Evolutionary conservation across 92 coral and sea anemone genomes (phyloP), one percentile per base, ranked within the genome.

Genomic region (Pocillopora meandrina): DNA sequence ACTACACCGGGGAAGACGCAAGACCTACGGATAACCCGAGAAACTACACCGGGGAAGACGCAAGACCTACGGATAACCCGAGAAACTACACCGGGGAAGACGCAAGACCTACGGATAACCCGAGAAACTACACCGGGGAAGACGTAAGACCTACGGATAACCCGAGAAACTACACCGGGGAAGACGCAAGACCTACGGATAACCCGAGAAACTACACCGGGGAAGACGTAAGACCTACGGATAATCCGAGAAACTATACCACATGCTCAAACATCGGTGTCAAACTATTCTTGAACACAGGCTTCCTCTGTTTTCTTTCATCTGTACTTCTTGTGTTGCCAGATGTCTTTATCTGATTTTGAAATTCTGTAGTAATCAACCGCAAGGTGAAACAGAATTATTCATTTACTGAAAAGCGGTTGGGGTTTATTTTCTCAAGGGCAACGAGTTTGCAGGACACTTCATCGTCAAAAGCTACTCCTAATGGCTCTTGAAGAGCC

Each of bases 341-440:
- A 86, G 75, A 75, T 34, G 70, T 52, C 23, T 55, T 55, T 6
- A 19, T 31, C 70, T 68, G 84, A 68, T 58, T 57, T 75, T 1
- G 42, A 81, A 59, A 15, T 81, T 66, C 60, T 42, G 52, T 7
- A 3, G 52, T 70, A 18, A 81, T 70, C 71, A 81, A 35, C 85
- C 77, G 11, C 70, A 81, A n/a, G 75, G 71, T 81, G 21, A 60
- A 71, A 81, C 60, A 81, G 42, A 42, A 64, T 15, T 60, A 71
- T 34, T 60, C 69, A 76, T 17, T 69, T 33, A 81, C 70, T 71
- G 67, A 55, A 6, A 14, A 15, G 77, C 55, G 74, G 74, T 70
- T 70, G 56, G 26, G 73, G 73, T 69, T 69, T 69, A 69, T 69
- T 26, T 69, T 19, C 36, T 69, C 47, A 35, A 35, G 0, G 23